Percentiles rank a stretch among this genome's conserved stretches.
These are phyloP conservation scores for Eupithecia inturbata DNA, from an alignment of 2,888 invertebrate species.

Conservation along the genomic window DNA sequence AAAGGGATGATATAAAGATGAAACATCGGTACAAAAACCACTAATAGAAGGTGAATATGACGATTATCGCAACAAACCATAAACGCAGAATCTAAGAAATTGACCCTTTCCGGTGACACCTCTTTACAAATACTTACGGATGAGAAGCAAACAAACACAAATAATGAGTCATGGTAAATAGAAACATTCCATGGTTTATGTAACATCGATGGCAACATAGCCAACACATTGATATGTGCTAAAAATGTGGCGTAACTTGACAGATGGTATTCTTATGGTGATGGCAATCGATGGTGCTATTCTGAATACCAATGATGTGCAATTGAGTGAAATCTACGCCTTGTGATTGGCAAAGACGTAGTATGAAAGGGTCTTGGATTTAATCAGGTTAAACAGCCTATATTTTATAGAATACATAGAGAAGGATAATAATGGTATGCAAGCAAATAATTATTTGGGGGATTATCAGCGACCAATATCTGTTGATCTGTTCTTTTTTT, in stretches of 20 bases:
- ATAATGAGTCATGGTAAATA: conserved; percentile 33
- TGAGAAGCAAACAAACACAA: conserved; percentile 6
- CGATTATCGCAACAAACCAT: background rate
- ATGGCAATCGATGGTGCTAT: conserved; percentile 6
- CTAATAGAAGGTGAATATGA: background rate
- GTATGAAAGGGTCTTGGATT: background rate
- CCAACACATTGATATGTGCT: conserved; percentile 17
- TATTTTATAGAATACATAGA: background rate
- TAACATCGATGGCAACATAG: conserved; percentile 30
- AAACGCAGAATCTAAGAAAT: conserved; percentile 15
- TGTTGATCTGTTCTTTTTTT: background rate
- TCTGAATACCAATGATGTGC: conserved; percentile 8
- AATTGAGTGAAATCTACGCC: conserved; percentile 13
- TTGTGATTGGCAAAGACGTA: background rate
- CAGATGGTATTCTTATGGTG: conserved; percentile 6
- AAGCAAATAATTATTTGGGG: background rate
- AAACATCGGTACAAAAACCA: background rate
- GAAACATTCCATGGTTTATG: conserved; percentile 37
- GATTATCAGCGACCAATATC: background rate
- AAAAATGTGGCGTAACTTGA: conserved; percentile 22
- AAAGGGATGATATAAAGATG: background rate
- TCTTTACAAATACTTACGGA: background rate
- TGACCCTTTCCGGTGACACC: conserved; percentile 18
- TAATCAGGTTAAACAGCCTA: background rate
- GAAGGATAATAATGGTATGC: background rate